These are phyloP conservation scores for Trichomycterus rosablanca DNA, from an alignment of 2,113 vertebrate genomes.

Conservation along the genomic window DNA sequence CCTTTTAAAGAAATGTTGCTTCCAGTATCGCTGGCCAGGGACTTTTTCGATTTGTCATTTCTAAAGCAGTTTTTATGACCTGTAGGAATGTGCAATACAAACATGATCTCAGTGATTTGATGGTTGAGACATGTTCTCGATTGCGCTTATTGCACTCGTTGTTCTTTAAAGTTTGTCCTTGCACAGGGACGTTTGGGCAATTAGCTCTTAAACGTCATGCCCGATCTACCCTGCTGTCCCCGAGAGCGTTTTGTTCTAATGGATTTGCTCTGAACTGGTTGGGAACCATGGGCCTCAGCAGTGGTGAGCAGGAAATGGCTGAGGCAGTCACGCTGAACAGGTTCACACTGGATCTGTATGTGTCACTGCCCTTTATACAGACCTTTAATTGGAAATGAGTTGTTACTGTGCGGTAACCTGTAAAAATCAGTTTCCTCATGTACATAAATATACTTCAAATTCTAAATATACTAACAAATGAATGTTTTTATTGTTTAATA, in stretches of 20 bases:
- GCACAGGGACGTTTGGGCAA: slow-evolving; percentile 54
- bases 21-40: background rate
- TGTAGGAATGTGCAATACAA: slow-evolving; percentile 2
- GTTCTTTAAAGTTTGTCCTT: slow-evolving; percentile 59
- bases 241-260: slow-evolving; percentile 70
- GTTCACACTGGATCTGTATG: slow-evolving; percentile 55
- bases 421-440: too few relatives aligned
- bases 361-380: slow-evolving; percentile 45
- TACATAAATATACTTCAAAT: too few relatives aligned
- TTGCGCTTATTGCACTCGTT: slow-evolving; percentile 12
- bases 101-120: background rate
- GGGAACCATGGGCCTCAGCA: slow-evolving; percentile 48
- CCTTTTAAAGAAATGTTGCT: background rate
- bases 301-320: slow-evolving; percentile 56
- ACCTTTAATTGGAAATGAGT: slow-evolving; percentile 21
- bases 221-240: slow-evolving; percentile 66
- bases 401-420: background rate
- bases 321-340: slow-evolving; percentile 56
- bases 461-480: too few relatives aligned
- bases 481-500: too few relatives aligned
- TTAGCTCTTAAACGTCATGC: slow-evolving; percentile 59
- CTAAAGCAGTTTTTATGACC: background rate
- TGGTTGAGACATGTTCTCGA: background rate
- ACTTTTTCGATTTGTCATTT: background rate
- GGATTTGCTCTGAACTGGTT: slow-evolving; percentile 63